phyloP scores from a whole-genome alignment of 2,888 invertebrate genomes.

The Caradrina clavipalpis region DNA sequence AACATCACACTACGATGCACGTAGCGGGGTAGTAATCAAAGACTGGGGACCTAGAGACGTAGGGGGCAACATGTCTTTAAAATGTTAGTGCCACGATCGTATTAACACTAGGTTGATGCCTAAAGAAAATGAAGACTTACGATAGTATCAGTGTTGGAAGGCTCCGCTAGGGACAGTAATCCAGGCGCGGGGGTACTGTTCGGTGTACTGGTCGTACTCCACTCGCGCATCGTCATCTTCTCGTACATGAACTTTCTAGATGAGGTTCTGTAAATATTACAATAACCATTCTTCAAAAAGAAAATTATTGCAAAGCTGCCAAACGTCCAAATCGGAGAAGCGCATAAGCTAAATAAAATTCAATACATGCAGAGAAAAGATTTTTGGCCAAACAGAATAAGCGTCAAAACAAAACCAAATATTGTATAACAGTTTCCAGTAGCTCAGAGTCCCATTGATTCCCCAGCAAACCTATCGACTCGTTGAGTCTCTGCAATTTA shows the following conservation, averaged over 20 bases:
- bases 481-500: too few species aligned
- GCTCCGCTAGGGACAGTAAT: constrained; percentile 87
- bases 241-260: constrained; percentile 90
- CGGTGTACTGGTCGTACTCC: constrained; percentile 84
- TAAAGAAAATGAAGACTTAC: constrained; percentile 69
- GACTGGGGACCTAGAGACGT: too few species aligned
- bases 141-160: constrained; percentile 77
- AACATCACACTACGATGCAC: too few species aligned
- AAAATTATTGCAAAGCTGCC: constrained; percentile 30
- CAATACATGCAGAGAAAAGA: background rate
- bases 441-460: background rate
- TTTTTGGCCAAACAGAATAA: background rate
- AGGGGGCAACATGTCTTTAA: too few species aligned
- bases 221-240: constrained; percentile 89
- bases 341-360: background rate
- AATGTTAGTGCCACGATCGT: too few species aligned
- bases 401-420: too few species aligned
- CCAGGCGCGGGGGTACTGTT: constrained; percentile 83
- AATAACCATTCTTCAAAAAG: constrained; percentile 46
- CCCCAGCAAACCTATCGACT: too few species aligned
- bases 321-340: constrained; percentile 7
- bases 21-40: too few species aligned
- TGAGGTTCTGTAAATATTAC: constrained; percentile 82
- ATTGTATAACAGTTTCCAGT: background rate
- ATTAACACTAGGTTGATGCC: background rate